Evolutionary conservation across 2,113 vertebrate genomes (phyloP).

Genomic region (Chaetodon trifascialis): DNA sequence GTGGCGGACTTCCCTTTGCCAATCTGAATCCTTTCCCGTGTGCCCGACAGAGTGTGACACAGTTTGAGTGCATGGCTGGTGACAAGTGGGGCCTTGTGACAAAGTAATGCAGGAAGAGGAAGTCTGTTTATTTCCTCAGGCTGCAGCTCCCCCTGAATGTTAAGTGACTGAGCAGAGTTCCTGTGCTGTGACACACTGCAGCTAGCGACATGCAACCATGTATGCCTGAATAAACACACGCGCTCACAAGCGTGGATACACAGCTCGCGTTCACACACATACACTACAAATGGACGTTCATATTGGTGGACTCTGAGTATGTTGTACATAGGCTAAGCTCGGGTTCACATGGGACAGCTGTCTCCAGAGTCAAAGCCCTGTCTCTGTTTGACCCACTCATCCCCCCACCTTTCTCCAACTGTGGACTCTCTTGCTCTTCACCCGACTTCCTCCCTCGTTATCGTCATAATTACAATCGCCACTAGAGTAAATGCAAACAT

Average conservation of each 20-base stretch:
- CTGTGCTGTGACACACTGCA: conserved; percentile 32
- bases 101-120: conserved; percentile 56
- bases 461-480: no score
- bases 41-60: conserved; percentile 50
- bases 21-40: conserved; percentile 46
- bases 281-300: conserved; percentile 3
- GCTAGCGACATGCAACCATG: conserved; percentile 24
- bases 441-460: no score
- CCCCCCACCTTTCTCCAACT: no score
- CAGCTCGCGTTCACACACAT: not conserved
- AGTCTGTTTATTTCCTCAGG: conserved; percentile 52
- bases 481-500: no score
- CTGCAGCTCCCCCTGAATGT: conserved; percentile 54
- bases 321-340: not conserved
- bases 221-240: conserved; percentile 33
- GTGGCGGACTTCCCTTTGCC: conserved; percentile 45
- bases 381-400: no score
- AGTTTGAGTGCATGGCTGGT: conserved; percentile 36
- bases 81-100: conserved; percentile 60
- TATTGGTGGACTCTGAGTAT: not conserved
- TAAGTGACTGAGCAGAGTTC: conserved; percentile 47
- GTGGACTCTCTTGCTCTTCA: no score
- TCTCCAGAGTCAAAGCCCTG: no score
- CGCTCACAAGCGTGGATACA: not conserved
- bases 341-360: no score